Evolutionary conservation across 2,888 invertebrate genomes (phyloP).

Genomic region (Apamea crenata): DNA sequence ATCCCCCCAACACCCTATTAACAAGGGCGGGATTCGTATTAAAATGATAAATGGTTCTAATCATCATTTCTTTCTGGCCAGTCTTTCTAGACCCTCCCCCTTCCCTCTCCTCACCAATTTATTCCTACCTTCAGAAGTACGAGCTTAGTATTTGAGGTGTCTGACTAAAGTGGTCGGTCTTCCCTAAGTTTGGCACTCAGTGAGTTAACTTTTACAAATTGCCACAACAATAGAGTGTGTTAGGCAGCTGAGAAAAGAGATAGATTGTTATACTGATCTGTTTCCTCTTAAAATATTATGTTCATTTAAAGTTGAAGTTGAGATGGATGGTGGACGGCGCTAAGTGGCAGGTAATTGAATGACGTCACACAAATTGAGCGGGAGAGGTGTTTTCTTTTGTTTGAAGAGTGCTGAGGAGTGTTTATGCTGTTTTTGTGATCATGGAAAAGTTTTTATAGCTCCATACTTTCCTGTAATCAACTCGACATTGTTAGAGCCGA

Average conservation of each 20-base stretch:
- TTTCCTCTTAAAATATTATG: conserved; percentile 80
- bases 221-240: conserved; percentile 83
- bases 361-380: conserved; percentile 63
- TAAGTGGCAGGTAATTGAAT: conserved; percentile 65
- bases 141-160: conserved; percentile 60
- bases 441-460: conserved; percentile 17
- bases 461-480: not conserved
- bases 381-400: conserved; percentile 49
- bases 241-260: conserved; percentile 83
- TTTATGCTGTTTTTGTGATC: not conserved
- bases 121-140: conserved; percentile 32
- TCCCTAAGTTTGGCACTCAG: conserved; percentile 82
- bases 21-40: conserved; percentile 87
- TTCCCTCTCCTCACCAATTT: conserved; percentile 19
- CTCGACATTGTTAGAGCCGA: not conserved
- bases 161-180: conserved; percentile 72
- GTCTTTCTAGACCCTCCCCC: conserved; percentile 60
- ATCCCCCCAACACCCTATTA: conserved; percentile 87
- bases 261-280: conserved; percentile 84
- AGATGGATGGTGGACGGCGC: conserved; percentile 71
- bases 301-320: conserved; percentile 68
- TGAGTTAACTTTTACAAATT: conserved; percentile 89
- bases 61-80: conserved; percentile 83
- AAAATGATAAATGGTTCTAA: conserved; percentile 89
- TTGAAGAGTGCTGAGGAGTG: conserved; percentile 15